Percentiles rank a stretch among this genome's conserved stretches.
These are phyloP conservation scores for Thelaira solivaga DNA, from an alignment of 2,888 invertebrate genomes.

Conservation along the genomic window DNA sequence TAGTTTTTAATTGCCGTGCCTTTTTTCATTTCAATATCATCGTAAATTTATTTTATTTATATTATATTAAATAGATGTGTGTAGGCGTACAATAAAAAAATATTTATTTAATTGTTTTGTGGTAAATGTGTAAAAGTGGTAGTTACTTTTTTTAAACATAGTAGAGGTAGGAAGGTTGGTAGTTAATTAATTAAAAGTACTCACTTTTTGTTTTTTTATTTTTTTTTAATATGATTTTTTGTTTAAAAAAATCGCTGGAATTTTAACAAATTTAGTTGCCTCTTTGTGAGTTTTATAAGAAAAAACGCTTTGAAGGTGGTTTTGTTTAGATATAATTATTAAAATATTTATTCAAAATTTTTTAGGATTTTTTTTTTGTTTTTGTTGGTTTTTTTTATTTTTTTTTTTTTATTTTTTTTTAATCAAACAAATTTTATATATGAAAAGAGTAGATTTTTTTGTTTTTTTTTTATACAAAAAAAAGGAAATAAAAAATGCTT, in stretches of 20 bases:
- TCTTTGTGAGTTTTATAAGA: conserved; percentile 24
- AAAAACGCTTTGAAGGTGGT: conserved; percentile 47
- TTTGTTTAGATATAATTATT: conserved; percentile 15
- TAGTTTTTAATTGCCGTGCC: no score
- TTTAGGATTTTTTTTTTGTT: conserved; percentile 22
- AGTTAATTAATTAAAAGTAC: no score
- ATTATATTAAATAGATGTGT: no score
- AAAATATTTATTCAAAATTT: conserved; percentile 37
- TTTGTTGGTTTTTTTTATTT: background rate
- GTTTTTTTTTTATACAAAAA: conserved; percentile 26
- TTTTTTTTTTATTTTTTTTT: background rate
- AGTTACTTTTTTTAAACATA: no score
- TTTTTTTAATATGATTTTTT: no score
- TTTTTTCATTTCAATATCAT: no score
- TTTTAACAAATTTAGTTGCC: conserved; percentile 21
- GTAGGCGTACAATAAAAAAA: no score
- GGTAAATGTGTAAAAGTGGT: no score
- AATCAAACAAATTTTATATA: conserved; percentile 4
- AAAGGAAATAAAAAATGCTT: conserved; percentile 38
- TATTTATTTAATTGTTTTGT: no score
- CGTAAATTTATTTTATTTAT: no score
- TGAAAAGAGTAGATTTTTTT: conserved; percentile 7
- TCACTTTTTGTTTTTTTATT: no score
- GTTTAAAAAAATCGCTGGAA: conserved; percentile 37
- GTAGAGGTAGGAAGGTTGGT: no score